Evolutionary conservation across 1,140 invertebrate genomes (phyloP), one percentile per base, ranked within the genome.

Genomic region (Condylostylus longicornis): DNA sequence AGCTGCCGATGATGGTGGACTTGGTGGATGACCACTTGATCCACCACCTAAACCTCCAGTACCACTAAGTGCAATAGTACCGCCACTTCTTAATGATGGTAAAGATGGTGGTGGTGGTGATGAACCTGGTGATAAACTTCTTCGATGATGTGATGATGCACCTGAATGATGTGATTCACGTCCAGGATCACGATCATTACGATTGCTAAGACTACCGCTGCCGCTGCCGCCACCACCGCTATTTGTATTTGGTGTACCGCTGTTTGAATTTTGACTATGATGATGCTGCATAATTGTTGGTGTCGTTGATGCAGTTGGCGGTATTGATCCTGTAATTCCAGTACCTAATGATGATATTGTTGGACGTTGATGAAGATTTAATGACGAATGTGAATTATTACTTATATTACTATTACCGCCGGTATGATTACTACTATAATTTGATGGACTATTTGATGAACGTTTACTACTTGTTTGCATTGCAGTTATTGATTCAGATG

Each of bases 61-160:
- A 42, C 54, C 54, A 40, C 54, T 1, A 54, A 47, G 56, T n/a
- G n/a, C n/a, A n/a, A n/a, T n/a, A n/a, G n/a, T n/a, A n/a, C n/a
- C n/a, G n/a, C n/a, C n/a, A n/a, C n/a, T n/a, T n/a, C 61, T 65
- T 49, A 61, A 53, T 46, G 58, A 57, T 58, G 54, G 51, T 49
- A 58, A 51, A 49, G 51, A 55, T 15, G 51, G 58, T 38, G 50
- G 61, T 42, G 52, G 62, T 41, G 51, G 62, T 41, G 52, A 61
- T 47, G 42, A 46, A 31, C 64, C 54, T 19, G 70, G 68, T 12
- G 67, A 67, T 53, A 65, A 70, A 54, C 66, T 72, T 54, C 49
- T 66, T 51, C 43, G 42, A 48, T 54, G 41, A 48, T 48, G 33
- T 49, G 63, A 53, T 40, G 54, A 40, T 33, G 50, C 50, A 32